phyloP scores from a whole-genome alignment of 2,888 invertebrate genomes.

The Calliscelio sp. region DNA sequence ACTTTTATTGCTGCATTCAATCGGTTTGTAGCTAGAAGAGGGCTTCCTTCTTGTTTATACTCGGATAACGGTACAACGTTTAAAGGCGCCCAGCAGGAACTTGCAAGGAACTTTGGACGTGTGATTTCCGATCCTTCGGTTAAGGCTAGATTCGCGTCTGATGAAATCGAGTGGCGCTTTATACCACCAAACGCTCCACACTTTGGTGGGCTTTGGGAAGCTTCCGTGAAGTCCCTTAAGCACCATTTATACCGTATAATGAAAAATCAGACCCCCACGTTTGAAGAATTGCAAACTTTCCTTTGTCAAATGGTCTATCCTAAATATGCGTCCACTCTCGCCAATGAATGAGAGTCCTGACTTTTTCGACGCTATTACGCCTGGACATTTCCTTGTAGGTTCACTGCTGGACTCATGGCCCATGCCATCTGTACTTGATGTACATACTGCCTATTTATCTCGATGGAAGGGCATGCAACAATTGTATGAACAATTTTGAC shows the following conservation, averaged over 20 bases:
- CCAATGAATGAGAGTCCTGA: not conserved
- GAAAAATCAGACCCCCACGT: not conserved
- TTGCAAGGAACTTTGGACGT: not conserved
- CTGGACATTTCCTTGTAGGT: not conserved
- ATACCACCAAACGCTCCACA: conserved; percentile 8
- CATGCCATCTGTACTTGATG: not conserved
- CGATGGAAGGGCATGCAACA: too few species aligned
- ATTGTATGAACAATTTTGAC: not conserved
- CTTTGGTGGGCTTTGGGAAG: conserved; percentile 1
- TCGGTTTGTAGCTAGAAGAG: not conserved
- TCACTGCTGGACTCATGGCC: not conserved
- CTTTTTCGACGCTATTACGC: not conserved
- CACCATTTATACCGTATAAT: not conserved
- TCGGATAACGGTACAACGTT: not conserved
- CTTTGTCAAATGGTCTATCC: not conserved
- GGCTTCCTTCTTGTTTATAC: not conserved
- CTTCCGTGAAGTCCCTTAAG: not conserved
- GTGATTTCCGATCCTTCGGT: not conserved
- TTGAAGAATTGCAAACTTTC: not conserved
- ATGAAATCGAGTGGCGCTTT: not conserved
- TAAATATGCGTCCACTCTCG: not conserved
- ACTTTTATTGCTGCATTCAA: not conserved
- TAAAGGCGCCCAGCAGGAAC: not conserved
- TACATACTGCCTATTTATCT: not conserved
- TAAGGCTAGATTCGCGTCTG: not conserved